phyloP scores from a whole-genome alignment of 2,888 invertebrate species.

The Drosophila neotestacea region DNA sequence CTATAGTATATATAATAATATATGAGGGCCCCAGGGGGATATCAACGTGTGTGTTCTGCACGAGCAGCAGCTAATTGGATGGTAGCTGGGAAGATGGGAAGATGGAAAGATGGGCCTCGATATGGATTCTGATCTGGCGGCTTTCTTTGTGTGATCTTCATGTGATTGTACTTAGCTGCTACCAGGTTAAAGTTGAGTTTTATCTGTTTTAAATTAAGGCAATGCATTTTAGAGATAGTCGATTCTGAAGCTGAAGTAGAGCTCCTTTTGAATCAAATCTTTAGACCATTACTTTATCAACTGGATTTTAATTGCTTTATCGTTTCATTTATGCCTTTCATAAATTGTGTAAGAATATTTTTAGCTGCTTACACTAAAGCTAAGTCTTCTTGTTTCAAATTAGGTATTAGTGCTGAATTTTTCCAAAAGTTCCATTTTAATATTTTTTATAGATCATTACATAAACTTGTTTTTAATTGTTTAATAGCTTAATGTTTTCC shows the following conservation, averaged over 20 bases:
- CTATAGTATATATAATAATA: slow-evolving; percentile 3
- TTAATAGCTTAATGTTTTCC: slow-evolving; percentile 12
- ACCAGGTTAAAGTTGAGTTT: slow-evolving; percentile 33
- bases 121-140: slow-evolving; percentile 37
- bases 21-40: slow-evolving; percentile 36
- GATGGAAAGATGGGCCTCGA: slow-evolving; percentile 14
- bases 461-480: not conserved
- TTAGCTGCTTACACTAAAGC: slow-evolving; percentile 39
- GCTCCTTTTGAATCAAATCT: too few species aligned
- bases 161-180: slow-evolving; percentile 43
- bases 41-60: slow-evolving; percentile 69
- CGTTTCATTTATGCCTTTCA: too few species aligned
- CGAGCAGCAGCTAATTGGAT: slow-evolving; percentile 62
- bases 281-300: too few species aligned
- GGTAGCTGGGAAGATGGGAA: slow-evolving; percentile 2
- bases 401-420: too few species aligned
- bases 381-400: slow-evolving; percentile 23
- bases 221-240: not conserved
- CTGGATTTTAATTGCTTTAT: too few species aligned
- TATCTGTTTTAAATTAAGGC: slow-evolving; percentile 26
- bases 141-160: slow-evolving; percentile 53
- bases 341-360: too few species aligned
- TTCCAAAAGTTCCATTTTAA: too few species aligned
- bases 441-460: too few species aligned
- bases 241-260: not conserved